Base-by-base conservation (phyloP, 2,113 vertebrate species). In the Ramphastos sulfuratus region DNA sequence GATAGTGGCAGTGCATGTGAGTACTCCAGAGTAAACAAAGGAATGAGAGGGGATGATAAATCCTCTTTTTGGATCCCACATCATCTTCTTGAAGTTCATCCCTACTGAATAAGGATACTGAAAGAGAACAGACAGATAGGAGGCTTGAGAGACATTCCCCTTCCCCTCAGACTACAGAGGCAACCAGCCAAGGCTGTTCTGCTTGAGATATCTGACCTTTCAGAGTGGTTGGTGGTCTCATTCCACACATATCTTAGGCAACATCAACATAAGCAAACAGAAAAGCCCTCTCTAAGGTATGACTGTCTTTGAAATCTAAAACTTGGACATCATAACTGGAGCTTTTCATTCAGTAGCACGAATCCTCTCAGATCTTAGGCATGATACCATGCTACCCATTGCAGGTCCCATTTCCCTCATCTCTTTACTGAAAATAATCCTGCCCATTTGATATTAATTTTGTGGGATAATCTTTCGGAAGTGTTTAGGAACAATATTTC, bases 41-140 rank as follows among this genome's bases (percentile, higher is more conserved):
- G 93, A 39, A 12, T 87, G 66, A 4, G 96, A 97, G 19, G 97
- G 97, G 84, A 99, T 97, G 61, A 30, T 86, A 93, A 99, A 99
- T 23, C 99, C 98, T 83, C 90, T 97, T 92, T 23, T 98, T 24
- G 99, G 98, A 95, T 99, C 97, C 98, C 98, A 99, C 17, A 6
- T 1, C 93, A 91, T 93, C 63, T 0, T 86, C 59, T 4, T 50
- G 56, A 90, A 73, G 48, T n/a, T 94, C 60, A 95, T 70, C 48
- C 90, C 87, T 27, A 15, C 56, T 7, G 73, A 60, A 9, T 52
- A 28, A 20, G 91, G 90, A 52, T 94, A 89, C 95, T 96, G 92
- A 70, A 86, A 85, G 77, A 85, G 33, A 94, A n/a, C 25, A 77
- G 65, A 58, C 1, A 23, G 59, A 78, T 4, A 4, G 15, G 21